These are phyloP conservation scores for Acleris sparsana DNA, from an alignment of 2,888 invertebrate species.

Conservation along the genomic window DNA sequence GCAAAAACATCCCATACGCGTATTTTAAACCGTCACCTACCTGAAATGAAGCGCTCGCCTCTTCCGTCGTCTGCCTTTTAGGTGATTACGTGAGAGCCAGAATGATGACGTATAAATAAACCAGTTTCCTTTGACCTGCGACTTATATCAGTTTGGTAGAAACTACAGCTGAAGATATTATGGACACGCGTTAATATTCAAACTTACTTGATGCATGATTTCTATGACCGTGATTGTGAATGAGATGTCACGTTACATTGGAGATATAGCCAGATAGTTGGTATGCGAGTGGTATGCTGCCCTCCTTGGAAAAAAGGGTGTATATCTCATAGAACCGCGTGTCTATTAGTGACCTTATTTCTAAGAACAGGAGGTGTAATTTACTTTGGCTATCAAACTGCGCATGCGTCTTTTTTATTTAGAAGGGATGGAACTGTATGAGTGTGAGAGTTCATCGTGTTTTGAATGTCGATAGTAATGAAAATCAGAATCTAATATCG, in stretches of 20 bases:
- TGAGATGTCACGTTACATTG: neutral
- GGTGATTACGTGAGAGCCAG: conserved; percentile 22
- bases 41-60: conserved; percentile 21
- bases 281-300: neutral
- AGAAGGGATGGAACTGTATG: no score
- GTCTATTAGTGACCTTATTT: no score
- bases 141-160: neutral
- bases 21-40: conserved; percentile 34
- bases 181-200: neutral
- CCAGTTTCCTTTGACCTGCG: neutral
- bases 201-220: conserved; percentile 8
- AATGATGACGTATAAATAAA: conserved; percentile 6
- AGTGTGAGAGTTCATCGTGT: neutral
- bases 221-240: neutral
- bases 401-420: no score
- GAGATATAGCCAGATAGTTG: neutral
- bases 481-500: neutral
- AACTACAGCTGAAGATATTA: neutral
- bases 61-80: conserved; percentile 27
- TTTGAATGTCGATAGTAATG: neutral
- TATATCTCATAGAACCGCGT: no score
- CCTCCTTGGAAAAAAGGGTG: no score
- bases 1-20: conserved; percentile 26
- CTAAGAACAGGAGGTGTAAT: no score
- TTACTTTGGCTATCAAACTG: no score